Evolutionary conservation across 1,140 invertebrate species (phyloP), one percentile per base, ranked within the genome.

Genomic region (Drosophila malerkotliana): DNA sequence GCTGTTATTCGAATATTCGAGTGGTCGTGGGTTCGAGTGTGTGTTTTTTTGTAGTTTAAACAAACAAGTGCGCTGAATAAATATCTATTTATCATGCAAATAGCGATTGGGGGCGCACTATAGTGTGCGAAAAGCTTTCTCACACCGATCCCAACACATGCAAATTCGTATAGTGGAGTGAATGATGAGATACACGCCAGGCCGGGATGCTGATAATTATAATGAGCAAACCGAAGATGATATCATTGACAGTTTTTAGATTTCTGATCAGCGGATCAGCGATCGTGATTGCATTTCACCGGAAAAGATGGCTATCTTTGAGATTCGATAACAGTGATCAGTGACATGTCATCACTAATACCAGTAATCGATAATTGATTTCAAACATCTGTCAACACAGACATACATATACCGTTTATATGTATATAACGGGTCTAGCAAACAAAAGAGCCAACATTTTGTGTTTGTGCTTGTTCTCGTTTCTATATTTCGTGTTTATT

Each of bases 211-310:
- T 69, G 66, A 69, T 69, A 48, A 68, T 69, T 68, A 21, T 24
- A 68, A 54, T 30, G 66, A 45, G 28, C 51, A 39, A 4, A 32
- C 32, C 28, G 12, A 8, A 48, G 51, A 69, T 69, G 67, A 69
- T 69, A 69, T 69, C 67, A 69, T 69, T 37, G 51, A 10, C 64
- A 18, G 28, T 69, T 69, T 69, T 69, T 69, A 69, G 67, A n/a
- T 12, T 6, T 8, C 10, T 44, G 41, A 6, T 10, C 34, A 9
- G 32, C 41, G 41, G 41, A 6, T 10, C 34, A 9, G 32, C 41
- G 41, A 18, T 6, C 14, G n/a, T 6, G 41, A 9, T 3, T 44
- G 41, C 26, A 28, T 28, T 28, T 21, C 21, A 28, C 26, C 26
- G 26, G 26, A 28, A 28, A 6, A 28, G 26, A 6, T 28, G 6